Base-by-base conservation (phyloP, 1,140 invertebrate species). In the Chymomyza costata region DNA sequence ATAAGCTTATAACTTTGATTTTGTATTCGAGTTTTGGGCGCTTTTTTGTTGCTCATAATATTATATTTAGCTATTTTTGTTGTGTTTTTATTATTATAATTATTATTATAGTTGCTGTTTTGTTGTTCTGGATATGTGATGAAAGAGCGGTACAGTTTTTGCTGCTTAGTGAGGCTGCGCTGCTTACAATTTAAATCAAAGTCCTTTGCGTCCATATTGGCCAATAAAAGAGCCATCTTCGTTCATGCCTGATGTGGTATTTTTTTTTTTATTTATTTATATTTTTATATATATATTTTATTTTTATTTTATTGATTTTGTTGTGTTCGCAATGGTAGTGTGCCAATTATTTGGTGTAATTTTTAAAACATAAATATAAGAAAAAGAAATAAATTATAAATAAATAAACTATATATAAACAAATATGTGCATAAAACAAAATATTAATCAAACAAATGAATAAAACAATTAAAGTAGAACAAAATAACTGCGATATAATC, bases 201-300 rank as follows among this genome's bases (percentile, higher is more conserved):
- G 88, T 85, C 91, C 89, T 85, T 93, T 92, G 76, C 92, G 91
- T 70, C 94, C 94, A 88, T 96, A 97, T 87, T 95, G 94, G 68
- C 97, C 96, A 88, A 99, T 98, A 89, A 99, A 99, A 66, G 96
- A 98, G 64, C 97, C 97, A 88, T 99, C 97, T 90, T 99, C 97
- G 89, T 96, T 97, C 93, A 98, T 95, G 87, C 94, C 94, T 88
- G 93, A 92, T 46, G 61, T 62, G 16, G 37, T 60, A 45, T 34
- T 34, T 66, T 34, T 41, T 47, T 52, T 21, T 35, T 3, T 21
- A 25, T 54, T 31, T 35, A 46, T 39, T 18, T 38, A 21, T 21
- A 34, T 10, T 15, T 41, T n/a, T 45, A 25, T 3, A 38, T 38
- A 38, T 15, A 2, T 6, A 38, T 38, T 16, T 5, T 6, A n/a